Evolutionary conservation across 2,113 vertebrate species (phyloP), one percentile per base, ranked within the genome.

Genomic region (Orycteropus afer): DNA sequence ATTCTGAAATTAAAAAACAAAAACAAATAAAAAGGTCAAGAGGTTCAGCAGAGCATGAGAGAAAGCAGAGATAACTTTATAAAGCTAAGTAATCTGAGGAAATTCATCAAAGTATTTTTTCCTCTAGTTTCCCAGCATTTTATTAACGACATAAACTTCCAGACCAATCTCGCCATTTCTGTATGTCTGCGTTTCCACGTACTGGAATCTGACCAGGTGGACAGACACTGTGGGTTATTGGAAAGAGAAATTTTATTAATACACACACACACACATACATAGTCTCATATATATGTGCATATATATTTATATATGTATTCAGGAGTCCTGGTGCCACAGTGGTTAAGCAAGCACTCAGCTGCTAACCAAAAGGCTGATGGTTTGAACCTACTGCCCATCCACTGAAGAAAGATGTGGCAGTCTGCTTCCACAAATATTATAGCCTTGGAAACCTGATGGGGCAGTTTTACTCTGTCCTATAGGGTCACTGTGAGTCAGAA

Each of bases 141-240:
- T 15, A 76, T 63, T 45, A 34, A 76, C 14, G 13, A n/a, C 51
- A 74, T 49, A 34, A 55, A 91, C 49, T 80, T 95, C 40, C 34
- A 92, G 59, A 71, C 55, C 78, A 94, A 47, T 82, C 55, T 88
- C 47, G 10, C 20, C 83, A 42, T 34, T 89, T 79, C 81, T 74
- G 4, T 77, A 55, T 63, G 25, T 79, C 65, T 34, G 27, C 7
- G 49, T 76, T 96, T 69, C 15, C 6, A 5, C 34, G 87, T 8
- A 65, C 22, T 85, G 47, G 65, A 29, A 78, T 45, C 83, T 71
- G 37, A 69, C 29, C 59, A 91, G 40, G 40, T 7, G n/a, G 20
- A 18, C 17, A 89, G 27, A 37, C 22, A 76, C 5, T 32, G 12
- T 29, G 23, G 15, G 32, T n/a, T 82, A 42, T 40, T 32, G 40